Evolutionary conservation across 1,140 invertebrate species (phyloP), one percentile per base, ranked within the genome.

Genomic region (Drosophila littoralis): DNA sequence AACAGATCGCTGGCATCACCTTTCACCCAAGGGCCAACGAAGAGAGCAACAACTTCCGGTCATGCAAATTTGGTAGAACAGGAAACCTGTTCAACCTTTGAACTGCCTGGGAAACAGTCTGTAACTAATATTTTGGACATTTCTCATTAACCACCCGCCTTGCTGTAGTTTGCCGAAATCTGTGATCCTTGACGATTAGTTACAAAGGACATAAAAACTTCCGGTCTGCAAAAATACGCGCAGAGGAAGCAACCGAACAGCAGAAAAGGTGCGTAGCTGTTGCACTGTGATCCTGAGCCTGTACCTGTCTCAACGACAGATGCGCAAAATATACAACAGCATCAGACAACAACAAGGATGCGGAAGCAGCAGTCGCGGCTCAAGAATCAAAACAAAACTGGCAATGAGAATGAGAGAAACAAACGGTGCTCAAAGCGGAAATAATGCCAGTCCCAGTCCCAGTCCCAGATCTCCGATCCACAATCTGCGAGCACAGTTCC

Each of bases 201-300:
- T 77, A 84, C 71, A 77, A 86, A 79, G 79, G 75, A 79, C 75
- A 76, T 77, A 79, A 81, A 86, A 68, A 82, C 83, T 85, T 85
- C 82, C 82, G 82, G 82, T 70, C 48, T 73, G 60, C 69, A 40
- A 78, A 54, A 45, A 55, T 64, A 51, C 54, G 60, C 67, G 60
- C 51, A 50, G 57, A 82, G 77, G 73, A 84, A 84, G 60, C 70
- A 52, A 58, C n/a, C 46, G 42, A 60, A 43, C 33, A 17, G 35
- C 38, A 42, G 17, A 61, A 85, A 80, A 84, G 81, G 66, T 81
- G 77, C 76, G 81, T 81, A 81, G 64, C 52, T 63, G 54, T 28
- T 36, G 45, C 52, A 50, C 45, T 42, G 52, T 42, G 42, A 60
- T 40, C 63, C 51, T 28, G 64, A 50, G 38, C 46, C 48, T 81